Percentiles rank a stretch among this genome's conserved stretches.
Evolutionary conservation across 2,888 invertebrate species (phyloP).

Genomic region (Mamestra brassicae): DNA sequence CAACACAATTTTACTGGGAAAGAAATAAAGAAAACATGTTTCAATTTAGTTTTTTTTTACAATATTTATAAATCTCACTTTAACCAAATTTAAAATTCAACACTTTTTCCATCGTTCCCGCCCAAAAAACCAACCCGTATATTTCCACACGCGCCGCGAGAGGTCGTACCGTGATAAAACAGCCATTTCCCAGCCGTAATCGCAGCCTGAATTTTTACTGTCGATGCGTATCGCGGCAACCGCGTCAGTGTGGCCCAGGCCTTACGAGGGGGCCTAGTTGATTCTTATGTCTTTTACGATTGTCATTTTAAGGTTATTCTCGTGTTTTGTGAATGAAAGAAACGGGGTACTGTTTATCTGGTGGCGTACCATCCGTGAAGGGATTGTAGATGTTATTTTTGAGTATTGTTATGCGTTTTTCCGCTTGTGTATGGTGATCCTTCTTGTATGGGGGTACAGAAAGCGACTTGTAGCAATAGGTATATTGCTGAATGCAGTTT

Average conservation of each 20-base stretch:
- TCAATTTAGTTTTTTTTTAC: too few relatives aligned
- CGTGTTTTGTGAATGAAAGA: constrained; percentile 66
- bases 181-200: constrained; percentile 84
- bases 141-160: constrained; percentile 53
- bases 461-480: not conserved
- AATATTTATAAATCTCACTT: too few relatives aligned
- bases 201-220: constrained; percentile 82
- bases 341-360: constrained; percentile 56
- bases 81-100: too few relatives aligned
- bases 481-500: too few relatives aligned
- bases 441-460: not conserved
- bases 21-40: too few relatives aligned
- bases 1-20: too few relatives aligned
- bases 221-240: constrained; percentile 76
- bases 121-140: constrained; percentile 58
- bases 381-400: constrained; percentile 36
- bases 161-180: constrained; percentile 82
- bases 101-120: not conserved
- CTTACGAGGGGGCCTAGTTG: constrained; percentile 62
- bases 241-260: constrained; percentile 49
- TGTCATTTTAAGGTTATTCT: constrained; percentile 63
- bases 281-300: constrained; percentile 69
- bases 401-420: not conserved
- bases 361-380: constrained; percentile 42
- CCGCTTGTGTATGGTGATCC: not conserved